Evolutionary conservation across 2,113 vertebrate species (phyloP).

Genomic region (Sinocyclocheilus grahami): DNA sequence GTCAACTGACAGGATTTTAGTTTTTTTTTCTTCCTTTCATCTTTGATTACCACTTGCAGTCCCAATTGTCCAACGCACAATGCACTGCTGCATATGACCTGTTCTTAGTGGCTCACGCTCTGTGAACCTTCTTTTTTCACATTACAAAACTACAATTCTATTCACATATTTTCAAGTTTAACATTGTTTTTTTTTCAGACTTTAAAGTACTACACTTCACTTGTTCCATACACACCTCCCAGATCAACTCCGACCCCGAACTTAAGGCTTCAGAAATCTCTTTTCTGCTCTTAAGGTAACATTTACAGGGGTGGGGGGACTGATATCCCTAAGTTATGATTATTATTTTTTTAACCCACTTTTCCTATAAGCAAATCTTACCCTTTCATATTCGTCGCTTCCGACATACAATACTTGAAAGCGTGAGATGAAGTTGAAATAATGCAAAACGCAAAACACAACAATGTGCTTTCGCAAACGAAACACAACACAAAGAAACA

Average conservation of each 20-base stretch:
- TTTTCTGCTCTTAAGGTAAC: constrained; percentile 64
- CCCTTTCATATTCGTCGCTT: constrained; percentile 73
- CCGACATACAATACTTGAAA: constrained; percentile 66
- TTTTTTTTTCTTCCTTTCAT: constrained; percentile 59
- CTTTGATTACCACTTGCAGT: constrained; percentile 75
- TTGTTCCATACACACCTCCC: constrained; percentile 64
- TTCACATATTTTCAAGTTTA: constrained; percentile 89
- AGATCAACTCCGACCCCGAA: constrained; percentile 60
- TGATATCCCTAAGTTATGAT: constrained; percentile 57
- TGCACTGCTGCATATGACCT: constrained; percentile 77
- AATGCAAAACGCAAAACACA: constrained; percentile 70
- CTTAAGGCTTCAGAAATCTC: constrained; percentile 78
- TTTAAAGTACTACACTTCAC: constrained; percentile 77
- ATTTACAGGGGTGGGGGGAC: constrained; percentile 61
- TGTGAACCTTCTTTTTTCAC: constrained; percentile 79
- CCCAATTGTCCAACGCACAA: constrained; percentile 80
- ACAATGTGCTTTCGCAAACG: constrained; percentile 69
- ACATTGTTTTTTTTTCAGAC: constrained; percentile 64
- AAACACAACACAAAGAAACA: constrained; percentile 65
- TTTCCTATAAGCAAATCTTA: constrained; percentile 67
- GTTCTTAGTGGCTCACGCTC: constrained; percentile 65
- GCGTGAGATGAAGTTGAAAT: constrained; percentile 81
- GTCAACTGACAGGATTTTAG: constrained; percentile 67
- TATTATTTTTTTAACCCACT: constrained; percentile 57
- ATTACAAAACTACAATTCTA: constrained; percentile 86